These are phyloP conservation scores for Silurus lanzhouensis DNA, from an alignment of 2,797 vertebrate genomes.

Conservation along the genomic window DNA sequence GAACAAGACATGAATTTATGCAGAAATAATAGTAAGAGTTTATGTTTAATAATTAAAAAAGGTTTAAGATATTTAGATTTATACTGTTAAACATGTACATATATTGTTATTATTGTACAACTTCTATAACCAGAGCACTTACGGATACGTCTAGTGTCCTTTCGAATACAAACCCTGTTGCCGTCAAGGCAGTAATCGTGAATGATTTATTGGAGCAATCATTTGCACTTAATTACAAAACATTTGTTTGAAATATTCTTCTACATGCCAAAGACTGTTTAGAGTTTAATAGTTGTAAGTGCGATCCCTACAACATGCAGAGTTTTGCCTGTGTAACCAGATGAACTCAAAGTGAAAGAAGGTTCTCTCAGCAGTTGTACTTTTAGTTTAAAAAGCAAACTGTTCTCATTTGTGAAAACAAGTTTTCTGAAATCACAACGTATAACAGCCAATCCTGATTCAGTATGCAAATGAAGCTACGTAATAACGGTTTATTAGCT, in stretches of 20 bases:
- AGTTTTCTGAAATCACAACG: neutral
- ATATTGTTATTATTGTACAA: no score
- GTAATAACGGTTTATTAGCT: neutral
- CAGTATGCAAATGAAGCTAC: neutral
- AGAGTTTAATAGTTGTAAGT: conserved; percentile 50
- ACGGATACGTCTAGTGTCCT: neutral
- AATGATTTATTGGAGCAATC: conserved; percentile 53
- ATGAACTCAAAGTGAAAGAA: neutral
- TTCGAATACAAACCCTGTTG: conserved; percentile 19
- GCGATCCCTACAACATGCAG: neutral
- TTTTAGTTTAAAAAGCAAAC: neutral
- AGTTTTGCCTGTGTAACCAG: neutral
- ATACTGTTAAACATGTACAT: neutral
- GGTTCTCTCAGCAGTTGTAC: neutral
- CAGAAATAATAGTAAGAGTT: no score
- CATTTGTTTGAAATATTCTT: conserved; percentile 55
- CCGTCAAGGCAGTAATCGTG: conserved; percentile 49
- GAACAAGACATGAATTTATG: no score
- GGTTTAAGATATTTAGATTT: neutral
- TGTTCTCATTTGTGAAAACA: neutral
- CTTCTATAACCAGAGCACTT: no score
- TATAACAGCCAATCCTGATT: neutral
- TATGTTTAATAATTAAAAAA: no score
- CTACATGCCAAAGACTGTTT: conserved; percentile 46
- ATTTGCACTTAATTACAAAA: conserved; percentile 48